Conservation (phyloP, 30 jellyfish, hydroid and myxozoan species). For the Sanderia malayensis region DNA sequence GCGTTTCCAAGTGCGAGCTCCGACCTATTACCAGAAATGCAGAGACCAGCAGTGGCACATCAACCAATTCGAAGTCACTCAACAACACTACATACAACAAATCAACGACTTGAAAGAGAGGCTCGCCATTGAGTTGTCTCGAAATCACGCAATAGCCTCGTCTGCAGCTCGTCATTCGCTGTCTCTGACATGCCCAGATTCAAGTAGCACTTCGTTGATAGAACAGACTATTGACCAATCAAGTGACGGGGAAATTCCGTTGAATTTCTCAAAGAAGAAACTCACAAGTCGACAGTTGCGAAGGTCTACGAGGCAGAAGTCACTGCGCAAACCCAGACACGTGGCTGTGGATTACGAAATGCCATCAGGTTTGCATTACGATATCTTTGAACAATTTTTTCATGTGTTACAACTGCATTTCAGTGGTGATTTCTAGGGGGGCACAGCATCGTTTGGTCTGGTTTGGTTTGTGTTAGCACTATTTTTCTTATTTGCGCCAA, state of each 20-base stretch:
- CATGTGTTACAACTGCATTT: too few species aligned
- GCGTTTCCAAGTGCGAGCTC: conserved; percentile 88
- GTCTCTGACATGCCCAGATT: conserved; percentile 19
- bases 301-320: conserved; percentile 33
- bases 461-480: too few species aligned
- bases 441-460: too few species aligned
- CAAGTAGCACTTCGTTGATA: conserved; percentile 54
- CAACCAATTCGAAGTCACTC: conserved; percentile 59
- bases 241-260: conserved; percentile 53
- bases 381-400: too few species aligned
- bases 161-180: conserved; percentile 63
- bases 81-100: conserved; percentile 65
- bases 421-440: too few species aligned
- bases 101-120: conserved; percentile 82
- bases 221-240: conserved; percentile 66
- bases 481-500: too few species aligned
- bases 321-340: conserved; percentile 57
- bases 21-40: conserved; percentile 81
- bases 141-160: conserved; percentile 64
- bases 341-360: conserved; percentile 67
- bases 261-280: conserved; percentile 26
- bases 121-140: conserved; percentile 80
- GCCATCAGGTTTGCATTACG: conserved; percentile 56
- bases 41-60: conserved; percentile 95
- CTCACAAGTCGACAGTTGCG: conserved; percentile 33